phyloP scores from a whole-genome alignment of 2,113 vertebrate species.

The Felis catus region F.catus_Fca126_mat1.0 CM031419.1:150121001-150121500 shows the following conservation, averaged over 20 bases:
- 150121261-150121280: neutral
- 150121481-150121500: neutral
- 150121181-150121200: constrained; percentile 1
- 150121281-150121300: neutral
- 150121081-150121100: constrained; percentile 43
- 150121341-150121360: neutral
- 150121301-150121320: neutral
- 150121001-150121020: neutral
- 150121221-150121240: constrained; percentile 14
- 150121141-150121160: constrained; percentile 37
- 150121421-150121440: neutral
- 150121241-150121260: neutral
- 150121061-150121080: constrained; percentile 47
- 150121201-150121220: constrained; percentile 40
- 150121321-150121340: neutral
- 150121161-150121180: constrained; percentile 44
- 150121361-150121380: neutral
- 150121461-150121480: neutral
- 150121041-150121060: constrained; percentile 69
- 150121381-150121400: neutral
- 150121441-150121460: neutral
- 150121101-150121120: constrained; percentile 58
- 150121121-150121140: neutral
- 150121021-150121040: constrained; percentile 76
- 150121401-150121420: neutral